Base-by-base conservation (phyloP, 2,113 vertebrate species). In the Labeo rohita region DNA sequence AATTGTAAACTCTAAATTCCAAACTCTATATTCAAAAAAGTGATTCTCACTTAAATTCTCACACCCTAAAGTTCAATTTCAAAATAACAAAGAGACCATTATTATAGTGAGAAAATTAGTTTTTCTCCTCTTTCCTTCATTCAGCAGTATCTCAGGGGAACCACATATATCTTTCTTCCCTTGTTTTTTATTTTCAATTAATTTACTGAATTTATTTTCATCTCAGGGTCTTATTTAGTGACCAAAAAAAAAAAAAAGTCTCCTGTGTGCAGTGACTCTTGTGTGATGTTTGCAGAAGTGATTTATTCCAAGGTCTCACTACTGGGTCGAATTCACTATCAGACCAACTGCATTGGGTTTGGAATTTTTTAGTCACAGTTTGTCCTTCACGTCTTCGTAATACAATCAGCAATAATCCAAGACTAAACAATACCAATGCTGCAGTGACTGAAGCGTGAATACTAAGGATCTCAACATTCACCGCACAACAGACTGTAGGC, bases 161-260 rank as follows among this genome's bases (percentile, higher is more conserved):
- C 39, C 36, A 72, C 76, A 87, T 82, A 83, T 90, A 85, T 88
- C 36, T 63, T 84, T 91, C 86, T 87, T 77, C 49, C 23, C 75
- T 54, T 91, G n/a, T 88, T 90, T 93, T 28, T 65, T 88, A 92
- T 86, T 93, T 93, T 90, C 93, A 94, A 95, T 94, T 83, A 93
- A 93, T 92, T 92, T 90, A 88, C 84, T 87, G 88, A 89, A 92
- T 94, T 92, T 89, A 84, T 90, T 91, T 92, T 85, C 89, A 91
- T 93, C 89, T 90, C 89, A 82, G 79, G 80, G 84, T 88, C 92
- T 87, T 92, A 89, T 82, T 80, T 89, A 80, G 80, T 88, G 70
- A 91, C 85, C 89, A 90, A 92, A 28, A 28, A 39, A 39, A 39
- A 39, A 39, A 87, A 84, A 86, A 89, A 61, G 80, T 85, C 87